Conservation (phyloP, 2,113 vertebrate species). For the Actinemys pallida region DNA sequence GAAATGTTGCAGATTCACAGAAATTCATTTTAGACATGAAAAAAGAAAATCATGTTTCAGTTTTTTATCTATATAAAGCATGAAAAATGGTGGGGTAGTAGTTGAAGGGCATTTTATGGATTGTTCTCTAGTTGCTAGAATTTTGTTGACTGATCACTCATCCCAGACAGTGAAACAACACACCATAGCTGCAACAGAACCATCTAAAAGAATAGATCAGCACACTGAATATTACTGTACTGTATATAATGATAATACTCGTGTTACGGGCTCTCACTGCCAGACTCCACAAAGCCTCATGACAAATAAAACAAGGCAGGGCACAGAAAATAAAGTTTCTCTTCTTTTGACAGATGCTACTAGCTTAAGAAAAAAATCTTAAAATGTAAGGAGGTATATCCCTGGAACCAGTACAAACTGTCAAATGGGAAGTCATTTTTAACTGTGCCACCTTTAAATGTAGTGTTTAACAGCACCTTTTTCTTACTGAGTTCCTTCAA, state of each 20-base stretch:
- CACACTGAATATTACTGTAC: not conserved
- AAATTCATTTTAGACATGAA: no score
- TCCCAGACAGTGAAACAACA: not conserved
- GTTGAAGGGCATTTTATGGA: fast-evolving
- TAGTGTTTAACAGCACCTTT: fast-evolving
- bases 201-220: not conserved
- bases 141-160: not conserved
- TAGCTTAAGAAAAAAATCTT: not conserved
- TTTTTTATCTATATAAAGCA: no score
- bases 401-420: not conserved
- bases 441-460: not conserved
- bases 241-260: not conserved
- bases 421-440: not conserved
- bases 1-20: no score
- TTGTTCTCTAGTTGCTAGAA: not conserved
- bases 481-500: not conserved
- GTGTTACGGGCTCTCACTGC: not conserved
- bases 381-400: not conserved
- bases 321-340: not conserved
- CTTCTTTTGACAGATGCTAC: not conserved
- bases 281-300: not conserved
- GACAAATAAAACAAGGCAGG: not conserved
- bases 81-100: not conserved
- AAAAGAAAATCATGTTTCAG: no score
- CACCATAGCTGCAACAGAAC: fast-evolving